Evolutionary conservation across 1,140 invertebrate species (phyloP).

Genomic region (Plectus sambesii): DNA sequence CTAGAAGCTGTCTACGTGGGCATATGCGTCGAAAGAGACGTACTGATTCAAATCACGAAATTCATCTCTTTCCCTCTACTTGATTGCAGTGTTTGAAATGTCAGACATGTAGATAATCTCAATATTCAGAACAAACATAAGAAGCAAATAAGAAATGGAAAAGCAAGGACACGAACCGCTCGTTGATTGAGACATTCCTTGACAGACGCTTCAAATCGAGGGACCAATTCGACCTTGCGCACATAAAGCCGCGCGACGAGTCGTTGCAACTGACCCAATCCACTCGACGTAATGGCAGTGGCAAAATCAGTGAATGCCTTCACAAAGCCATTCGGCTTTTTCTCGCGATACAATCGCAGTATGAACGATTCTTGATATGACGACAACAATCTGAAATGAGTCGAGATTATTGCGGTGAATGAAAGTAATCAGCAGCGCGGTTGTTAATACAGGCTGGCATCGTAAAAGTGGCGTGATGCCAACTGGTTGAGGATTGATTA

Average conservation of each 20-base stretch:
- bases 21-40: neutral
- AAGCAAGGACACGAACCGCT: slow-evolving; percentile 12
- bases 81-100: too few relatives aligned
- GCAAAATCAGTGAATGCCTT: slow-evolving; percentile 39
- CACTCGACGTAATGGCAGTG: slow-evolving; percentile 19
- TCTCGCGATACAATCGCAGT: slow-evolving; percentile 41
- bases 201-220: slow-evolving; percentile 29
- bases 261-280: slow-evolving; percentile 37
- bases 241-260: slow-evolving; percentile 34
- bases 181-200: slow-evolving; percentile 27
- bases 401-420: too few relatives aligned
- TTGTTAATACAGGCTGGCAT: too few relatives aligned
- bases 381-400: too few relatives aligned
- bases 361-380: slow-evolving; percentile 46
- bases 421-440: too few relatives aligned
- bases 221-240: slow-evolving; percentile 25
- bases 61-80: too few relatives aligned
- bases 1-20: too few relatives aligned
- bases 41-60: neutral
- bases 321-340: slow-evolving; percentile 39
- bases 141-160: too few relatives aligned
- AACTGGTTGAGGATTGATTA: too few relatives aligned
- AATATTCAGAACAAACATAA: too few relatives aligned
- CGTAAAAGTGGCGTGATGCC: too few relatives aligned
- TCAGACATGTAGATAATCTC: too few relatives aligned